Evolutionary conservation across 2,888 invertebrate species (phyloP).

Genomic region (Idaea straminata): DNA sequence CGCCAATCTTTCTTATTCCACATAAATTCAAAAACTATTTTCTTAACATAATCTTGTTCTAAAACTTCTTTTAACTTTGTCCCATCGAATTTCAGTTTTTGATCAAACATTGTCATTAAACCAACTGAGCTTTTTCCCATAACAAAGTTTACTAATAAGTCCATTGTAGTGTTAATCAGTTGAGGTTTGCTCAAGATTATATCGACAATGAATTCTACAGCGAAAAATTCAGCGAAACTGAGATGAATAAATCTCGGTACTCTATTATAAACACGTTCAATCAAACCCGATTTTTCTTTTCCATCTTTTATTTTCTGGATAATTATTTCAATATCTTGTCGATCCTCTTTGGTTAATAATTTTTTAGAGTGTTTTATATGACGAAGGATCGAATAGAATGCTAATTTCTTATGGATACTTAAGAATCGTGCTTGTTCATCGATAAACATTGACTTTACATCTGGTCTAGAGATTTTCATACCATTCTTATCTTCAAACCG

Average conservation of each 20-base stretch:
- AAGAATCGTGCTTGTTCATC: neutral
- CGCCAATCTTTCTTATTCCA: neutral
- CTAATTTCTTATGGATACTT: neutral
- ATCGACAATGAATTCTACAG: neutral
- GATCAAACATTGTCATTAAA: conserved; percentile 13
- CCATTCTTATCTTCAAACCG: neutral
- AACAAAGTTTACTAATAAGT: neutral
- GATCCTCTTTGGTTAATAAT: neutral
- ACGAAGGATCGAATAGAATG: neutral
- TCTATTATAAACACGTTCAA: neutral
- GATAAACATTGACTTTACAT: neutral
- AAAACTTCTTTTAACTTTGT: neutral
- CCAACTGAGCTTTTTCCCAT: neutral
- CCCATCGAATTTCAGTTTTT: conserved; percentile 11
- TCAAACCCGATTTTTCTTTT: conserved; percentile 1
- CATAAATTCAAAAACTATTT: neutral
- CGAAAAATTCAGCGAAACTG: neutral
- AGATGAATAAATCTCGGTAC: neutral
- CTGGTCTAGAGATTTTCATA: neutral
- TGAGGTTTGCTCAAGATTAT: neutral
- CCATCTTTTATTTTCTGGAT: neutral
- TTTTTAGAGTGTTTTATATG: neutral
- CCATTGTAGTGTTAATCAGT: neutral
- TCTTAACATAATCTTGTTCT: neutral
- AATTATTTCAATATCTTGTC: neutral